Evolutionary conservation across 2,888 invertebrate species (phyloP), one percentile per base, ranked within the genome.

Genomic region (Orthosia gothica): DNA sequence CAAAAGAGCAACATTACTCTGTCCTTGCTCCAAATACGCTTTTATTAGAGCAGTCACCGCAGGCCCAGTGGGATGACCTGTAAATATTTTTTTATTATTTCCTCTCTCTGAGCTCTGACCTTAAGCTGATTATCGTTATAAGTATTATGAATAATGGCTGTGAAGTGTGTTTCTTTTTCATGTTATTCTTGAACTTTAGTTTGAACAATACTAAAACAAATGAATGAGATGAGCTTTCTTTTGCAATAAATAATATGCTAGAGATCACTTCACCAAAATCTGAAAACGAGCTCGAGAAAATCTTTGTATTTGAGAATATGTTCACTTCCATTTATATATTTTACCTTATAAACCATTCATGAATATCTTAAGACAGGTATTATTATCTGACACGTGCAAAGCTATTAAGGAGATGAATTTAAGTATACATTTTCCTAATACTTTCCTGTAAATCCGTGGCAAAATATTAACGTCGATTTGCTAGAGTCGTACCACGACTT

Each of bases 371-470:
- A 57, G 49, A 16, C 13, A 23, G 15, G 13, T 32, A 49, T 57
- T 18, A 71, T 18, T n/a, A 52, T 1, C 5, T 20, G 18, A 49
- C 26, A 45, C n/a, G 18, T 66, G 13, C 26, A 26, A 45, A 67
- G n/a, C 13, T 50, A 20, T 64, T 65, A 65, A 7, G 5, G 13
- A 26, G 20, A 32, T 18, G 16, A 45, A 9, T 32, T 15, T 16
- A 40, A 20, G 18, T 20, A 9, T 18, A 13, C 16, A 7, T 47
- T 32, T 52, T 16, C 12, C 9, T 13, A 74, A 68, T 72, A 86
- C 85, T 79, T 89, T 93, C 96, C 96, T 80, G 93, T 93, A 77
- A 92, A 96, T 69, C 96, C 96, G 76, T 95, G 95, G 26, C 91
- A 88, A 80, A 93, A 94, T 54, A 96, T 87, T 13, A 91, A 88